These are phyloP conservation scores for Calosoma granatense DNA, from an alignment of 1,140 invertebrate genomes.

Conservation along the genomic window DNA sequence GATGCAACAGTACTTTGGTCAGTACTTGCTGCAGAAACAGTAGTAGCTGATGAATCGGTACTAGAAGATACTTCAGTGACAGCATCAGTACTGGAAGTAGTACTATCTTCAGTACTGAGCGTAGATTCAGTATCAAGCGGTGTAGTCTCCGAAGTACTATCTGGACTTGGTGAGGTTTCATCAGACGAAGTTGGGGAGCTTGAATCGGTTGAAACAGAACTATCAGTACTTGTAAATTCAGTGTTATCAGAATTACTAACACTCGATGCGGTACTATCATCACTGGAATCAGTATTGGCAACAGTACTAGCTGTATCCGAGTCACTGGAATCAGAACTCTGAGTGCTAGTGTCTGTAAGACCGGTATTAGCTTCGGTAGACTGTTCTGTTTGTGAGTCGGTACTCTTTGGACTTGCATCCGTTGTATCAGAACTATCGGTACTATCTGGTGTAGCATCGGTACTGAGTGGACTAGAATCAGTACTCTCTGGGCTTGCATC, in stretches of 20 bases:
- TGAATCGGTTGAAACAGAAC: too few relatives aligned
- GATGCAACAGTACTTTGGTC: slow-evolving; percentile 11
- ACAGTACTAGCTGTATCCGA: slow-evolving; percentile 14
- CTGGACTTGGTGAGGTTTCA: too few relatives aligned
- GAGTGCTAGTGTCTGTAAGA: slow-evolving; percentile 9
- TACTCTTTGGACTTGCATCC: background rate
- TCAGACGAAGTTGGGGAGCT: slow-evolving; percentile 11
- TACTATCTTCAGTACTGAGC: slow-evolving; percentile 14
- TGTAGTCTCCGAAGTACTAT: background rate
- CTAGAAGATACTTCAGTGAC: slow-evolving; percentile 17
- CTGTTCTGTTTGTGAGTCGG: slow-evolving; percentile 14
- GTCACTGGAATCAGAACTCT: slow-evolving; percentile 8
- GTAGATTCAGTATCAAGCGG: slow-evolving; percentile 17
- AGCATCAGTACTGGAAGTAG: slow-evolving; percentile 18
- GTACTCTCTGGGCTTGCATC: slow-evolving; percentile 6
- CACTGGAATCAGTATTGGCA: too few relatives aligned
- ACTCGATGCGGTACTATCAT: too few relatives aligned
- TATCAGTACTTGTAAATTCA: too few relatives aligned
- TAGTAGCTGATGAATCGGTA: slow-evolving; percentile 10
- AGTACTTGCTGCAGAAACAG: slow-evolving; percentile 12
- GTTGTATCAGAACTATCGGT: slow-evolving; percentile 12
- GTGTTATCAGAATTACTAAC: too few relatives aligned
- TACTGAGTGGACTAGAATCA: background rate
- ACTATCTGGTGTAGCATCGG: slow-evolving; percentile 7
- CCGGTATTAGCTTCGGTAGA: slow-evolving; percentile 13